Percentiles rank a stretch among this genome's conserved stretches.
Evolutionary conservation across 1,140 invertebrate species (phyloP).

Genomic region (Coelopa frigida): DNA sequence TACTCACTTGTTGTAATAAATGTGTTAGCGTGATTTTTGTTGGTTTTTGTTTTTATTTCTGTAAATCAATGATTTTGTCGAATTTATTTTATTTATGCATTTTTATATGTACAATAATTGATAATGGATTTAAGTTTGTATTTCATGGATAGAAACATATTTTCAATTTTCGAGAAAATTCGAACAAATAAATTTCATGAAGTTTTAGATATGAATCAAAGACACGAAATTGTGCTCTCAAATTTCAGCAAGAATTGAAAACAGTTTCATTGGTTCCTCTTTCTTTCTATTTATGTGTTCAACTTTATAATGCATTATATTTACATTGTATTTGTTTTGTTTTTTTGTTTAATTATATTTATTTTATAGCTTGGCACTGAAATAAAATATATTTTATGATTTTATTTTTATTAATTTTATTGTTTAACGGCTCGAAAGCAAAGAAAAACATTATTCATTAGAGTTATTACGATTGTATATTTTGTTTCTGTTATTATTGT

Average conservation of each 20-base stretch:
- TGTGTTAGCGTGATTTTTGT: conserved; percentile 21
- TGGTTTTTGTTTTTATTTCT: conserved; percentile 15
- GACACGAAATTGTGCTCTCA: too few relatives aligned
- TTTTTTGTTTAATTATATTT: conserved; percentile 11
- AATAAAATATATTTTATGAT: conserved; percentile 11
- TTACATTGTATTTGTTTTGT: conserved; percentile 8
- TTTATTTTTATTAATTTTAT: conserved; percentile 13
- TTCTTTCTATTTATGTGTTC: conserved; percentile 11
- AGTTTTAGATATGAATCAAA: too few relatives aligned
- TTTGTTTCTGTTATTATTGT: conserved; percentile 2
- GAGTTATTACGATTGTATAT: conserved; percentile 6
- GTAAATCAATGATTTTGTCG: conserved; percentile 14
- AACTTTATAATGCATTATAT: too few relatives aligned
- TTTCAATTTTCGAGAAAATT: conserved; percentile 6
- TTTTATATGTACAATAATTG: too few relatives aligned
- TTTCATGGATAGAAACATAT: conserved; percentile 8
- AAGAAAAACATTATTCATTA: conserved; percentile 7
- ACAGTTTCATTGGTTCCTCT: conserved; percentile 10
- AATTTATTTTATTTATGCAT: conserved; percentile 19
- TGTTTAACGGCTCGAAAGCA: conserved; percentile 20
- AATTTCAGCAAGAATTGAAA: too few relatives aligned
- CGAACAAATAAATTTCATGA: neutral
- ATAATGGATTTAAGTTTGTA: conserved; percentile 13
- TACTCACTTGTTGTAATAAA: conserved; percentile 22
- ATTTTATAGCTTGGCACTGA: conserved; percentile 18